A percentile compares a stretch with the other conserved stretches of the same genome.
Conservation (phyloP, 2,797 vertebrate genomes). For the Catharus ustulatus region DNA sequence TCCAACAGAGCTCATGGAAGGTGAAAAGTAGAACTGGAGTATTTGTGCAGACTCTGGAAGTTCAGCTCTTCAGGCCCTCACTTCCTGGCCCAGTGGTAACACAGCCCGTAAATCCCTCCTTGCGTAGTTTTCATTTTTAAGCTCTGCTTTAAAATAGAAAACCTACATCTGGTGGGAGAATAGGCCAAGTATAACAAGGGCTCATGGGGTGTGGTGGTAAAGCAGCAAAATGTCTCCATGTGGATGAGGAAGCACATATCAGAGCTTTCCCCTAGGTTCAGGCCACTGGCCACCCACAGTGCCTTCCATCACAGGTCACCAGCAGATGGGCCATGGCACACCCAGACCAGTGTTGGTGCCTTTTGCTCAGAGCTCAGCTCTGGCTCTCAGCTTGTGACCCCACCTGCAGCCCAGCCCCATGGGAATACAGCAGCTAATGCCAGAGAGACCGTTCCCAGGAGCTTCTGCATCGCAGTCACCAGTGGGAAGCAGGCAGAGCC, state of each 20-base stretch:
- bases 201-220: not conserved
- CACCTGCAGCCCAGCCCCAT: not conserved
- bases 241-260: not conserved
- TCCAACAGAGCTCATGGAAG: not conserved
- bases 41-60: not conserved
- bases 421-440: not conserved
- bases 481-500: not conserved
- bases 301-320: not conserved
- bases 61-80: not conserved
- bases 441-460: fast-evolving
- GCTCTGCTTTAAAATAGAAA: conserved; percentile 20
- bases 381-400: not conserved
- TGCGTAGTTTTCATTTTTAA: conserved; percentile 19
- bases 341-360: not conserved
- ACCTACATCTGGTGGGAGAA: conserved; percentile 38
- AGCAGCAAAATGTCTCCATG: not conserved
- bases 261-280: not conserved
- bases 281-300: not conserved
- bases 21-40: not conserved
- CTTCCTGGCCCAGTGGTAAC: not conserved
- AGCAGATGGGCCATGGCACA: not conserved
- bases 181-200: conserved; percentile 29
- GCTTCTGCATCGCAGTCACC: not conserved
- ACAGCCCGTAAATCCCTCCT: not conserved
- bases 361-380: not conserved